A percentile compares a stretch with the other conserved stretches of the same genome.
These are phyloP conservation scores for Thymelicus sylvestris DNA, from an alignment of 2,888 invertebrate genomes.

Conservation along the genomic window DNA sequence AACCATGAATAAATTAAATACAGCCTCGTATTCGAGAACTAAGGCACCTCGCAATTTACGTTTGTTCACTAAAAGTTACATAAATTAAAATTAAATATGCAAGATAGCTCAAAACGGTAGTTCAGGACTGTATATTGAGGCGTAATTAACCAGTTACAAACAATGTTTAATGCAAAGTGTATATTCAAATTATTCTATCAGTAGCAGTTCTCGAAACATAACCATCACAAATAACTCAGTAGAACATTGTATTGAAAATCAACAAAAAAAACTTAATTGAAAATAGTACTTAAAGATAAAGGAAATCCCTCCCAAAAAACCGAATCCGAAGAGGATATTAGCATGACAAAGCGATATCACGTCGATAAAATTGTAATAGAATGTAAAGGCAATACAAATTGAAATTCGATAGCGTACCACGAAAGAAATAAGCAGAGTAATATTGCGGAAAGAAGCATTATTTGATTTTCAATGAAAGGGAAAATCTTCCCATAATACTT, in stretches of 20 bases:
- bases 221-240: background rate
- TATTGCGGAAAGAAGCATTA: background rate
- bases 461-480: background rate
- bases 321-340: background rate
- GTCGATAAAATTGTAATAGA: conserved; percentile 3
- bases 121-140: background rate
- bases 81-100: too few relatives aligned
- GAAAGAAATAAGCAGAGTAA: background rate
- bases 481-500: too few relatives aligned
- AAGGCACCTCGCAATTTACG: too few relatives aligned
- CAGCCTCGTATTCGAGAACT: too few relatives aligned
- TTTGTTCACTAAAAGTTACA: too few relatives aligned
- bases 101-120: too few relatives aligned
- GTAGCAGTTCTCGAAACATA: background rate
- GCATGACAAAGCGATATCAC: conserved; percentile 5
- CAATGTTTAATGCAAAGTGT: background rate
- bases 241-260: background rate
- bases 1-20: too few relatives aligned
- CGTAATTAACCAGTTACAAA: background rate
- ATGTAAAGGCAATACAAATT: conserved; percentile 4
- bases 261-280: background rate
- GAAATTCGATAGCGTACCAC: conserved; percentile 1
- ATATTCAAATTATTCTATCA: background rate
- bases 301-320: background rate
- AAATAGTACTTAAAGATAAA: background rate